Evolutionary conservation across 2,888 invertebrate genomes (phyloP).

Genomic region (Mythimna albipuncta): DNA sequence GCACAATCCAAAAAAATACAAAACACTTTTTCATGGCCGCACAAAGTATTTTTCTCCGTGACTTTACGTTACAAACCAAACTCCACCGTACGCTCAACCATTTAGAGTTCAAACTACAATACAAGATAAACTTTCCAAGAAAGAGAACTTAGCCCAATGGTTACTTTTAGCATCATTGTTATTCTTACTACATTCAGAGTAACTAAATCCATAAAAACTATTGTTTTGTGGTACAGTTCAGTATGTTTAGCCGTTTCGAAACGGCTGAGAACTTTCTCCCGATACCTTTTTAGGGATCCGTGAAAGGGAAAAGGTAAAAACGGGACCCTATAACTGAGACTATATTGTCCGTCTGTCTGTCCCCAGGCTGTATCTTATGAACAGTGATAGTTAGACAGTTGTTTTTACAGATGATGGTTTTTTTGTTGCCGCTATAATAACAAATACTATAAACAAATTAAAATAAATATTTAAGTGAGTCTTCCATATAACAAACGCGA

Average conservation of each 20-base stretch:
- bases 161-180: slow-evolving; percentile 54
- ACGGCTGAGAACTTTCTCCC: not conserved
- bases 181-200: slow-evolving; percentile 38
- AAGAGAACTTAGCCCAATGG: slow-evolving; percentile 49
- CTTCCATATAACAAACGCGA: too few relatives aligned
- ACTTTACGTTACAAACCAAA: slow-evolving; percentile 63
- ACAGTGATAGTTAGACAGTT: too few relatives aligned
- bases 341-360: too few relatives aligned
- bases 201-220: slow-evolving; percentile 45
- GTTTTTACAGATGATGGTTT: too few relatives aligned
- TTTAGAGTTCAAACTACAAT: slow-evolving; percentile 71
- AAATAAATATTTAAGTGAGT: too few relatives aligned
- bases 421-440: too few relatives aligned
- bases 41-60: slow-evolving; percentile 55
- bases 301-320: too few relatives aligned
- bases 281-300: not conserved
- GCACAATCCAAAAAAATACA: not conserved
- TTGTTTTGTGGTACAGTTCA: slow-evolving; percentile 34
- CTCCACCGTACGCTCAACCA: slow-evolving; percentile 63
- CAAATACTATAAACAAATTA: too few relatives aligned
- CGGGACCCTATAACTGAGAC: too few relatives aligned
- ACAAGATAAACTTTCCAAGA: slow-evolving; percentile 56
- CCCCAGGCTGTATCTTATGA: too few relatives aligned
- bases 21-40: slow-evolving; percentile 46
- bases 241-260: slow-evolving; percentile 28